Conservation (phyloP, 2,888 invertebrate species). For the Apomyelois bistriatella region DNA sequence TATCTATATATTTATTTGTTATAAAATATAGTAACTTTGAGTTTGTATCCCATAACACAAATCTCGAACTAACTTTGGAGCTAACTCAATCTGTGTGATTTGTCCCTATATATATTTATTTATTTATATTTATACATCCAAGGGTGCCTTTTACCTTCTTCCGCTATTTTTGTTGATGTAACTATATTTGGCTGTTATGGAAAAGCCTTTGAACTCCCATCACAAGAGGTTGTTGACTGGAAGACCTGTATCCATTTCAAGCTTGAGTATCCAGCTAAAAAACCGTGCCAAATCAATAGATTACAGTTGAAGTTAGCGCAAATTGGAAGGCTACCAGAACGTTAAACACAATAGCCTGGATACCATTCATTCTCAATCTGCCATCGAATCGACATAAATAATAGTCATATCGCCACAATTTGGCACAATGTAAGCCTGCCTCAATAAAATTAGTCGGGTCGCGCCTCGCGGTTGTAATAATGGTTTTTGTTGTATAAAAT, state of each 20-base stretch:
- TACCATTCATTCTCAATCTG: constrained; percentile 9
- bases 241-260: neutral
- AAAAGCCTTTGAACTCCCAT: no score
- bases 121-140: no score
- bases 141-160: no score
- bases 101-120: no score
- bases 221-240: no score
- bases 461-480: constrained; percentile 45
- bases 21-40: no score
- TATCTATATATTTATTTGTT: no score
- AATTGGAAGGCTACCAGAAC: constrained; percentile 10
- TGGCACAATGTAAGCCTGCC: constrained; percentile 22
- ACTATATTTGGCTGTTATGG: no score
- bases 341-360: constrained; percentile 8
- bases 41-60: no score
- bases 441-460: constrained; percentile 27
- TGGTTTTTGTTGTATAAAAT: constrained; percentile 26
- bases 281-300: neutral
- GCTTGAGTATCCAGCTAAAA: neutral
- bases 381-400: constrained; percentile 11
- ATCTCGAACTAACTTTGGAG: no score
- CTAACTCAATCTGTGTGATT: no score
- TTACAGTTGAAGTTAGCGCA: neutral
- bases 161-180: no score
- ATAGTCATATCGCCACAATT: constrained; percentile 12